Percentiles rank a stretch among this genome's conserved stretches.
Evolutionary conservation across 1,140 invertebrate genomes (phyloP).

Genomic region (Anthonomus grandis): DNA sequence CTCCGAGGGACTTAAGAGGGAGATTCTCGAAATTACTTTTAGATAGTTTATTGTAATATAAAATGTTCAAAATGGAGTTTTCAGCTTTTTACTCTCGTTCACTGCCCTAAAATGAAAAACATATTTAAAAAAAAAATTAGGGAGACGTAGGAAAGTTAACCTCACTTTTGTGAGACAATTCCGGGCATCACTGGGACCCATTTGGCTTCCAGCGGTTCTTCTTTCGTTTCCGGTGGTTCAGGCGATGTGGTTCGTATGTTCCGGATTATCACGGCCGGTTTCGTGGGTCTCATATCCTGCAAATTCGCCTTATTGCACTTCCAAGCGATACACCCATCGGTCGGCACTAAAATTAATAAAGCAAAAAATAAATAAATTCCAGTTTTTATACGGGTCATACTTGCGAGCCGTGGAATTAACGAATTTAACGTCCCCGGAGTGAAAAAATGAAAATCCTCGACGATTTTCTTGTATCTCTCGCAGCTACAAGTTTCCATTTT

Average conservation of each 20-base stretch:
- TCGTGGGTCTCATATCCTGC: background rate
- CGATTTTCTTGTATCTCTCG: slow-evolving; percentile 1
- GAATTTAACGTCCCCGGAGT: background rate
- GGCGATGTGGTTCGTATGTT: background rate
- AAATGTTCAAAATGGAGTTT: slow-evolving; percentile 1
- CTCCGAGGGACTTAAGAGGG: slow-evolving; percentile 23
- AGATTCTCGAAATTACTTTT: slow-evolving; percentile 26
- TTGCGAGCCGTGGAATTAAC: background rate
- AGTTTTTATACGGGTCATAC: background rate
- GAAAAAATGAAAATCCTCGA: slow-evolving; percentile 2
- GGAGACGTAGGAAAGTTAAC: background rate
- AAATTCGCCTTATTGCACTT: background rate
- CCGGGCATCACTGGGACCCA: slow-evolving; percentile 6
- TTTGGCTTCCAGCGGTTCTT: slow-evolving; percentile 6
- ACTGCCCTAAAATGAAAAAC: background rate
- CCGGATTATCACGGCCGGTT: background rate
- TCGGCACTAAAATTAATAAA: background rate
- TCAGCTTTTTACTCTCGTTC: slow-evolving; percentile 1
- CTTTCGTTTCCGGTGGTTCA: background rate
- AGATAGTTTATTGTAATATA: background rate
- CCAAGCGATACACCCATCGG: slow-evolving; percentile 1
- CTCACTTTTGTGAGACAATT: slow-evolving; percentile 8
- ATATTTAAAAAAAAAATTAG: background rate
- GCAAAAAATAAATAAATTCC: background rate
- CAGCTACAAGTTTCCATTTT: slow-evolving; percentile 7